Conservation (phyloP, 2,113 vertebrate species). For the Marmota monax region DNA sequence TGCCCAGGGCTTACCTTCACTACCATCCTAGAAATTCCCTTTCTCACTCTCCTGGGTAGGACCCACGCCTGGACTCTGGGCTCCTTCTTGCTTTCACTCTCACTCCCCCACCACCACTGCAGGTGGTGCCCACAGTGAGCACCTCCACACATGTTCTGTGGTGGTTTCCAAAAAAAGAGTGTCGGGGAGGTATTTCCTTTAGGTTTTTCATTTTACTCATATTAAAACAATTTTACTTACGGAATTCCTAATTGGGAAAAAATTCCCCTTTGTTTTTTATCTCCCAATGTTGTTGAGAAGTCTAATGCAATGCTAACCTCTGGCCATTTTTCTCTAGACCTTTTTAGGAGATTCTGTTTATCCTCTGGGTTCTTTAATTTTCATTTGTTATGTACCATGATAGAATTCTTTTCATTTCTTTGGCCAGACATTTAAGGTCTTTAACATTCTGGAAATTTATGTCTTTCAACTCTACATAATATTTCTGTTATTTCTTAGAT, state of each 20-base stretch:
- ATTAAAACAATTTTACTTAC: not conserved
- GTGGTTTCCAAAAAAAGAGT: not conserved
- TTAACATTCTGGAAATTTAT: not conserved
- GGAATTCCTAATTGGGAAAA: not conserved
- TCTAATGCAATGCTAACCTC: not conserved
- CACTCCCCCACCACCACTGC: fast-evolving
- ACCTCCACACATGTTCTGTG: not conserved
- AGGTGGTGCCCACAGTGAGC: too few species aligned
- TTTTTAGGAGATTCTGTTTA: not conserved
- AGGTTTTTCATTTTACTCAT: not conserved
- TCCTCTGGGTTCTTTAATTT: not conserved
- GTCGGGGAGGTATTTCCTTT: not conserved
- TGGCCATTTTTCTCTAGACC: not conserved
- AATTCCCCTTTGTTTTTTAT: not conserved
- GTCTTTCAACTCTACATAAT: not conserved
- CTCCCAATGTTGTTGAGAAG: not conserved
- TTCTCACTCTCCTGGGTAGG: not conserved
- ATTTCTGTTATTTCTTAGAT: not conserved
- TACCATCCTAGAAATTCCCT: not conserved
- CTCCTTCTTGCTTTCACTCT: not conserved
- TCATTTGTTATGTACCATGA: too few species aligned
- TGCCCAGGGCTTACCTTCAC: not conserved
- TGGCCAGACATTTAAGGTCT: not conserved
- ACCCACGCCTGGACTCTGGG: not conserved
- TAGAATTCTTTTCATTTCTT: not conserved